phyloP scores from a whole-genome alignment of 2,888 invertebrate species.

The Drosophila barbarae region DNA sequence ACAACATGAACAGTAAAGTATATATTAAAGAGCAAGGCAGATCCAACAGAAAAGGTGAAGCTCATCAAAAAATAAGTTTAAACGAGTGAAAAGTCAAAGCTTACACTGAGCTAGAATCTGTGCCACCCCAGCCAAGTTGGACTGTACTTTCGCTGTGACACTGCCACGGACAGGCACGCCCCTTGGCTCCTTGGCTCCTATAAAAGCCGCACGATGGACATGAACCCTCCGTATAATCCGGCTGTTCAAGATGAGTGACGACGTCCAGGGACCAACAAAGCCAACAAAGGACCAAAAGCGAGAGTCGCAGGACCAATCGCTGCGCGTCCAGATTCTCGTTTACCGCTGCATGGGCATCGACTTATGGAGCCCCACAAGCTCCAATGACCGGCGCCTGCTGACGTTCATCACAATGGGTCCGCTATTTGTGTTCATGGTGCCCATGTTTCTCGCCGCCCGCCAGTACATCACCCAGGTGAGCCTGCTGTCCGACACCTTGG shows the following conservation, averaged over 20 bases:
- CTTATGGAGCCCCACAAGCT: slow-evolving; percentile 30
- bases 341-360: slow-evolving; percentile 53
- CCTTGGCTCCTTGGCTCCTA: neutral
- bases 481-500: slow-evolving; percentile 46
- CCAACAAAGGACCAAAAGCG: neutral
- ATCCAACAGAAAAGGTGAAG: no score
- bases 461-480: slow-evolving; percentile 43
- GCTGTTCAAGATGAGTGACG: slow-evolving; percentile 1
- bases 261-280: neutral
- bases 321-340: slow-evolving; percentile 44
- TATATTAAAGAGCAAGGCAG: no score
- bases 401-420: slow-evolving; percentile 30
- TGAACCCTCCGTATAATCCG: neutral
- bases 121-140: neutral
- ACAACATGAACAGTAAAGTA: neutral
- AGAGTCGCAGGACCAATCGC: slow-evolving; percentile 24
- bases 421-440: slow-evolving; percentile 24
- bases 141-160: slow-evolving; percentile 9
- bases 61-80: no score
- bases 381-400: slow-evolving; percentile 39
- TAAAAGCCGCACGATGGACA: slow-evolving; percentile 12
- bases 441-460: slow-evolving; percentile 32
- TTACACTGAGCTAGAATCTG: neutral
- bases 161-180: slow-evolving; percentile 6
- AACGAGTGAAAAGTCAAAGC: no score